Evolutionary conservation across 1,140 invertebrate genomes (phyloP).

Genomic region (Thaumatotibia leucotreta): DNA sequence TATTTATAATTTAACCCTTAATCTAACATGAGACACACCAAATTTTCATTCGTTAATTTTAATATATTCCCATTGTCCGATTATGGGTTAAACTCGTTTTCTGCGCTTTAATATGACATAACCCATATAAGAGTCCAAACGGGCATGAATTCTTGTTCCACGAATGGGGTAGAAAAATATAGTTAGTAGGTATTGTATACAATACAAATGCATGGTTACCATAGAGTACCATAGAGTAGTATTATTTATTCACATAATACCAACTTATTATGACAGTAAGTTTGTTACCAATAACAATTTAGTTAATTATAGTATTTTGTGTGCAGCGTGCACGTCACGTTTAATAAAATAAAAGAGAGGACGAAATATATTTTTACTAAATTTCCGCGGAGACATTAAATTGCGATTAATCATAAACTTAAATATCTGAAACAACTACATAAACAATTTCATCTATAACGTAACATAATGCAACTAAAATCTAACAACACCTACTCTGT

Average conservation of each 20-base stretch:
- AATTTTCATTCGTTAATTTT: too few species aligned
- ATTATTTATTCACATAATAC: not conserved
- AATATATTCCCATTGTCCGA: too few species aligned
- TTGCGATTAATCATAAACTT: slow-evolving; percentile 49
- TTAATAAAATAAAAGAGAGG: not conserved
- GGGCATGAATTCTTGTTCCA: too few species aligned
- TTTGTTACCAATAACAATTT: not conserved
- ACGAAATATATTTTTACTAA: not conserved
- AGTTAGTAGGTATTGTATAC: too few species aligned
- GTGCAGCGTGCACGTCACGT: not conserved
- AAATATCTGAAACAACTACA: slow-evolving; percentile 61
- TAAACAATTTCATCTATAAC: slow-evolving; percentile 68
- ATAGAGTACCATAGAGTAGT: not conserved
- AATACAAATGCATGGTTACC: too few species aligned
- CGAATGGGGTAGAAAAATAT: too few species aligned
- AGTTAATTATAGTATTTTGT: not conserved
- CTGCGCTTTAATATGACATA: too few species aligned
- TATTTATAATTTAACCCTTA: too few species aligned
- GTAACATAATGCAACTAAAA: slow-evolving; percentile 47
- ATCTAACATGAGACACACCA: too few species aligned
- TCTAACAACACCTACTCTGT: slow-evolving; percentile 26
- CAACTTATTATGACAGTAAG: not conserved
- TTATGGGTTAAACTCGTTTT: too few species aligned
- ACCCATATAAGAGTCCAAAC: too few species aligned
- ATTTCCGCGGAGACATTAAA: not conserved